phyloP scores from a whole-genome alignment of 2,113 vertebrate genomes.

The Bufo gargarizans region DNA sequence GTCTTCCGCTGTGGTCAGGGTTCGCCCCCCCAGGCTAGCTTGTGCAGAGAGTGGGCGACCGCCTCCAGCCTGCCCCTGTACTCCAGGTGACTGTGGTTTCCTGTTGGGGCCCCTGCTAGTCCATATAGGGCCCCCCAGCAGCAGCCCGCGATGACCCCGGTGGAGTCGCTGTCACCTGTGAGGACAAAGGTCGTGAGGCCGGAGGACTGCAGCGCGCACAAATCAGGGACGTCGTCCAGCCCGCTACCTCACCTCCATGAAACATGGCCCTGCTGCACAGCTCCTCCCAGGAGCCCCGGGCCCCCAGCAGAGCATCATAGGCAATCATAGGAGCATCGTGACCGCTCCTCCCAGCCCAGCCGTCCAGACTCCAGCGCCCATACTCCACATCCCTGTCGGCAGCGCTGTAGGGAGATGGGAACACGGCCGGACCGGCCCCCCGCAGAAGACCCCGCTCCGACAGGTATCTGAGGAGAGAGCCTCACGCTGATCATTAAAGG shows the following conservation, averaged over 20 bases:
- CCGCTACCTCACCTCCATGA: constrained; percentile 74
- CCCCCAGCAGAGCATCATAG: constrained; percentile 76
- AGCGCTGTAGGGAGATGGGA: constrained; percentile 69
- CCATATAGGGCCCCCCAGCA: constrained; percentile 78
- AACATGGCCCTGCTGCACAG: constrained; percentile 76
- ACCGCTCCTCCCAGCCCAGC: constrained; percentile 80
- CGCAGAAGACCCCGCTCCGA: constrained; percentile 71
- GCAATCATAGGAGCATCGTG: constrained; percentile 87
- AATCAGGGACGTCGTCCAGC: not conserved
- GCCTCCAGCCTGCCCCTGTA: constrained; percentile 72
- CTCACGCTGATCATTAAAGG: not conserved
- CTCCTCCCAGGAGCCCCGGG: constrained; percentile 73
- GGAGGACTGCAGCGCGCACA: no score
- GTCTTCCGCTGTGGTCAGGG: not conserved
- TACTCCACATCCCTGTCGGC: constrained; percentile 77
- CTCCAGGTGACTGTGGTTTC: constrained; percentile 76
- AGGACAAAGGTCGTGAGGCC: not conserved
- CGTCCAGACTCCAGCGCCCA: constrained; percentile 74
- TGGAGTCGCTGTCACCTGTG: constrained; percentile 81
- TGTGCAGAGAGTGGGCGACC: constrained; percentile 64
- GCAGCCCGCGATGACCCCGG: constrained; percentile 78
- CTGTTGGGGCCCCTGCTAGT: constrained; percentile 69
- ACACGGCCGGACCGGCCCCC: constrained; percentile 66
- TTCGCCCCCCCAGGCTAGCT: constrained; percentile 58
- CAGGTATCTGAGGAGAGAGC: constrained; percentile 74